Percentiles rank a stretch among this genome's conserved stretches.
Conservation (phyloP, 2,888 invertebrate species). For the Tenthredo distinguenda region DNA sequence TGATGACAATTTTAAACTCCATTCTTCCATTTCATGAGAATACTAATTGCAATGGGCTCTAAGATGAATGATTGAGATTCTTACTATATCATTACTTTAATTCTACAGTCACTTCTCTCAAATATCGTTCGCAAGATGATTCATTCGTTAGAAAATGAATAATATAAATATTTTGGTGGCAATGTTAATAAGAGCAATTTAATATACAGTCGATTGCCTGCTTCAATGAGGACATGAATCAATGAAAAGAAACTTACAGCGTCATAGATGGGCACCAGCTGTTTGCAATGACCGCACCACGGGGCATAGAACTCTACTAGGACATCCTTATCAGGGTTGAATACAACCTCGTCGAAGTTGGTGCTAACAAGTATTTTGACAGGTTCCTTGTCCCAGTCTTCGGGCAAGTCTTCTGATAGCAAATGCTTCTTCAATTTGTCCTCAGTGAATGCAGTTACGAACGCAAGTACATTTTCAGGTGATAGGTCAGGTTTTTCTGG, state of each 20-base stretch:
- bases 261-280: slow-evolving; percentile 97
- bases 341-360: slow-evolving; percentile 97
- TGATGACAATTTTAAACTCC: neutral
- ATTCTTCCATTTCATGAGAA: neutral
- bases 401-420: slow-evolving; percentile 95
- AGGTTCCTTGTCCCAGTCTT: slow-evolving; percentile 97
- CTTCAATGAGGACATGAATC: neutral
- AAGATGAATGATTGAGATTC: neutral
- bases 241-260: slow-evolving; percentile 70
- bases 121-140: neutral
- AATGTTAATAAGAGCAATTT: neutral
- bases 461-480: slow-evolving; percentile 85
- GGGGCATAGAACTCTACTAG: slow-evolving; percentile 99
- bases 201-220: neutral
- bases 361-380: slow-evolving; percentile 96
- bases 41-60: neutral
- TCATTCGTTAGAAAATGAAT: neutral
- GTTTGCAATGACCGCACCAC: slow-evolving; percentile 99
- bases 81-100: neutral
- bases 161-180: neutral
- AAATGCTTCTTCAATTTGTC: slow-evolving; percentile 97
- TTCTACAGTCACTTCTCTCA: neutral
- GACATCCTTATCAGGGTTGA: slow-evolving; percentile 93
- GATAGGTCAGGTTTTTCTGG: slow-evolving; percentile 88
- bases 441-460: slow-evolving; percentile 93